Evolutionary conservation across 2,113 vertebrate species (phyloP), one percentile per base, ranked within the genome.

Genomic region (Callorhinus ursinus): DNA sequence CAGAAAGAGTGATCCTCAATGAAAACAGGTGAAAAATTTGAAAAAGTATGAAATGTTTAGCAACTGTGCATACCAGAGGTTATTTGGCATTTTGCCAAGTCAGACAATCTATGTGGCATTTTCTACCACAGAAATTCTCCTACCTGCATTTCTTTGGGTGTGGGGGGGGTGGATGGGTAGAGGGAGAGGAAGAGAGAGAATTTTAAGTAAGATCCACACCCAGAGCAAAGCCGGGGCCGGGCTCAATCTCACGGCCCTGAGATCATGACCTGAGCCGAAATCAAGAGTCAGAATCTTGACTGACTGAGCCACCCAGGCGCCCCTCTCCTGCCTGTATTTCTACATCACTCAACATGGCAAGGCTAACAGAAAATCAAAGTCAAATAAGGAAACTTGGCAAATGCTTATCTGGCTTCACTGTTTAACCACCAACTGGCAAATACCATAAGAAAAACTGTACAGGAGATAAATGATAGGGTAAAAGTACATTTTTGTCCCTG

Each of bases 311-410:
- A 69, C 67, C 67, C 33, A 36, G 67, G 67, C 33, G 18, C 18
- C 67, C 67, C 4, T 85, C 71, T 88, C 90, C 18, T 65, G 21
- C 31, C 7, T 95, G 77, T 59, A 39, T 39, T 95, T 92, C 55
- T 46, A 21, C 49, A 63, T 79, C 71, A 85, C 76, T 90, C 51
- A 51, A 63, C 72, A n/a, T 1, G 51, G 74, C 69, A 74, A 91
- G 26, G 39, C 77, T 79, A 69, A 86, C 67, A 93, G 39, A 97
- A 96, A 94, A 94, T 11, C 24, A 69, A 88, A 80, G 85, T 97
- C 92, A 97, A 96, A 96, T 80, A 67, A 97, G 97, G 95, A 87
- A 96, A 97, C 39, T 42, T 77, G 7, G 95, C 93, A 97, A 97
- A 96, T 93, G 95, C 71, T 89, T 67, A 89, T 98, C 95, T 91